Evolutionary conservation across 2,888 invertebrate genomes (phyloP).

Genomic region (Cataglyphis rosenhaueri): DNA sequence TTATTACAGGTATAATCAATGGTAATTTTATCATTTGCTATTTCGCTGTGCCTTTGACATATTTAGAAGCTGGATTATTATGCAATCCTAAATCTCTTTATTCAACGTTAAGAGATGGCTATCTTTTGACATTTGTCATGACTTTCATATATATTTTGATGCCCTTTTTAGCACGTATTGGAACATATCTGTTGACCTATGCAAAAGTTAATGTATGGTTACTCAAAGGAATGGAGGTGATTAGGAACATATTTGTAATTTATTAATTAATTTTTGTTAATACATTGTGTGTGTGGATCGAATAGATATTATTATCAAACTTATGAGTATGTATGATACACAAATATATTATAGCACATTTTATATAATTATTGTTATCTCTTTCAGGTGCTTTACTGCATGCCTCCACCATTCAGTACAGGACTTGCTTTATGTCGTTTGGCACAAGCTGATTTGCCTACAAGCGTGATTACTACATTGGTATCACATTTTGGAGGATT

Average conservation of each 20-base stretch:
- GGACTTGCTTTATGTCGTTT: constrained; percentile 81
- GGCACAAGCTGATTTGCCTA: constrained; percentile 82
- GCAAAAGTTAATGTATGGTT: constrained; percentile 81
- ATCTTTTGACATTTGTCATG: constrained; percentile 80
- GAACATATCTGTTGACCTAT: constrained; percentile 77
- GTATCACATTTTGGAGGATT: constrained; percentile 82
- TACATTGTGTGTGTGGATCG: background rate
- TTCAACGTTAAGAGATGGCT: constrained; percentile 77
- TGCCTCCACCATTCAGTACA: constrained; percentile 84
- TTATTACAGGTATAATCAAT: constrained; percentile 77
- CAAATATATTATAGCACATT: background rate
- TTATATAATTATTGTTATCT: constrained; percentile 10
- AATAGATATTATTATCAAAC: background rate
- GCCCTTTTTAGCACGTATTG: constrained; percentile 79
- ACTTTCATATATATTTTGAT: constrained; percentile 81
- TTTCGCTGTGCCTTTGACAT: constrained; percentile 82
- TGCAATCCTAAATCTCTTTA: constrained; percentile 80
- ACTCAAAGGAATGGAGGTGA: constrained; percentile 84
- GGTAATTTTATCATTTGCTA: constrained; percentile 82
- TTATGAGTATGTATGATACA: background rate
- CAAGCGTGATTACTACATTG: constrained; percentile 82
- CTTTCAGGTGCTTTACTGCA: constrained; percentile 83
- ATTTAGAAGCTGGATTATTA: constrained; percentile 82
- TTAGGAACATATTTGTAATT: constrained; percentile 44
- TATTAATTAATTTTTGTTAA: background rate